A percentile compares a stretch with the other conserved stretches of the same genome.
Evolutionary conservation across 2,797 vertebrate genomes (phyloP).

Genomic region (Carcharodon carcharias): DNA sequence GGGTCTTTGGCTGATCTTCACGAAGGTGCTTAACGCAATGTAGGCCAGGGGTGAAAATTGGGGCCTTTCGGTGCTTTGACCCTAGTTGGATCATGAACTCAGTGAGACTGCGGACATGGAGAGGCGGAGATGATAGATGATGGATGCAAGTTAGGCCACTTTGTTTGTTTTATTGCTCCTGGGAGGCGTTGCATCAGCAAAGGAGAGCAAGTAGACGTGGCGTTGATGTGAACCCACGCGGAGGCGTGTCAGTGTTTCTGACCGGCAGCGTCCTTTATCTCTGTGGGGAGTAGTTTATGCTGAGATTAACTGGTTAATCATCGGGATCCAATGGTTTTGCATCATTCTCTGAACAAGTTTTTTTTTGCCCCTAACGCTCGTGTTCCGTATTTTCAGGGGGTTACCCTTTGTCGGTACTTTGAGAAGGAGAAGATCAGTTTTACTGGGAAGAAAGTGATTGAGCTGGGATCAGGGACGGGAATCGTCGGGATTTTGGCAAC

Average conservation of each 20-base stretch:
- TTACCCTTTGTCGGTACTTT: neutral
- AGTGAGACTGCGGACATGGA: neutral
- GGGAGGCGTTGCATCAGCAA: too few relatives aligned
- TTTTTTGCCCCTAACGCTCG: neutral
- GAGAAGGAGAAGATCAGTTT: constrained; percentile 5
- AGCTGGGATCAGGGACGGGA: constrained; percentile 19
- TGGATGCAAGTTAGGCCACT: too few relatives aligned
- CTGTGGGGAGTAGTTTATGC: neutral
- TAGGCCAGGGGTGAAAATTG: neutral
- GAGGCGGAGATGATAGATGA: neutral
- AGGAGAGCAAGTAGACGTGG: too few relatives aligned
- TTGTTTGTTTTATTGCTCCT: neutral
- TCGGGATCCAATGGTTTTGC: neutral
- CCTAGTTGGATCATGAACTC: neutral
- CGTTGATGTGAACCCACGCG: too few relatives aligned
- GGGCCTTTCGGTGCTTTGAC: neutral
- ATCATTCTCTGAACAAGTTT: neutral
- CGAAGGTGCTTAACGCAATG: neutral
- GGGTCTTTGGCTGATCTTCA: neutral
- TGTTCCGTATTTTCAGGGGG: neutral
- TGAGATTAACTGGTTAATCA: too few relatives aligned
- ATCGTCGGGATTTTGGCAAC: constrained; percentile 17
- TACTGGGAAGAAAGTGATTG: constrained; percentile 22
- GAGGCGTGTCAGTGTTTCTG: neutral
- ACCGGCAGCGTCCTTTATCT: neutral